phyloP scores from a whole-genome alignment of 2,797 vertebrate genomes.

The Vespertilio murinus region DNA sequence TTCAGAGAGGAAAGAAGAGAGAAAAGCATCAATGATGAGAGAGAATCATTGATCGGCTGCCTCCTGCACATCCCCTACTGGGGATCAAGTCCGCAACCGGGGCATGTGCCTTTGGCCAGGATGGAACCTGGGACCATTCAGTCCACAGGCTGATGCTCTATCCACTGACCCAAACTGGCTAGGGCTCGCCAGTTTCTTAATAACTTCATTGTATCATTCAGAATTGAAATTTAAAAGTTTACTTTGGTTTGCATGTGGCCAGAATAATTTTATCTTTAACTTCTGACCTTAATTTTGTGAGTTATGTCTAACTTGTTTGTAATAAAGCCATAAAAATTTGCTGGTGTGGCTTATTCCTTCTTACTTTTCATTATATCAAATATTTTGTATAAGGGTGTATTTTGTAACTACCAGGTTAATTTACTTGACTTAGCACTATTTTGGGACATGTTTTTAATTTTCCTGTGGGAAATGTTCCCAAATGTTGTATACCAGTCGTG shows the following conservation, averaged over 20 bases:
- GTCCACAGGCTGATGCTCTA: no score
- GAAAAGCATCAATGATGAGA: no score
- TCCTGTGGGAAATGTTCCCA: not conserved
- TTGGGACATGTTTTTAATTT: not conserved
- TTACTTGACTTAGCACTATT: not conserved
- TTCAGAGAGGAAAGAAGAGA: no score
- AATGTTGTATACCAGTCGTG: not conserved
- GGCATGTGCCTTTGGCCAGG: no score
- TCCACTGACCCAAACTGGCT: no score
- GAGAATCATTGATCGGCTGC: no score
- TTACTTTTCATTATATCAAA: not conserved
- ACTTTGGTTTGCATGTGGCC: conserved; percentile 26
- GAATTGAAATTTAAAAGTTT: not conserved
- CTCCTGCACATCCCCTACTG: no score
- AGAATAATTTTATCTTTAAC: not conserved
- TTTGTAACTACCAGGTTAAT: not conserved
- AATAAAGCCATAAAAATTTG: not conserved
- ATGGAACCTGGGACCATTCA: no score
- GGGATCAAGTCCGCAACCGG: no score
- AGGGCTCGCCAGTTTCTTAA: not conserved
- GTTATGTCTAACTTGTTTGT: conserved; percentile 14
- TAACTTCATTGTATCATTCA: not conserved
- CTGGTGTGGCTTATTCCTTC: not conserved
- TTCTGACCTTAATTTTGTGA: conserved; percentile 15
- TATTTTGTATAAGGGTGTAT: conserved; percentile 10